Conservation (phyloP, 2,888 invertebrate genomes). For the Epistrophe eligans region DNA sequence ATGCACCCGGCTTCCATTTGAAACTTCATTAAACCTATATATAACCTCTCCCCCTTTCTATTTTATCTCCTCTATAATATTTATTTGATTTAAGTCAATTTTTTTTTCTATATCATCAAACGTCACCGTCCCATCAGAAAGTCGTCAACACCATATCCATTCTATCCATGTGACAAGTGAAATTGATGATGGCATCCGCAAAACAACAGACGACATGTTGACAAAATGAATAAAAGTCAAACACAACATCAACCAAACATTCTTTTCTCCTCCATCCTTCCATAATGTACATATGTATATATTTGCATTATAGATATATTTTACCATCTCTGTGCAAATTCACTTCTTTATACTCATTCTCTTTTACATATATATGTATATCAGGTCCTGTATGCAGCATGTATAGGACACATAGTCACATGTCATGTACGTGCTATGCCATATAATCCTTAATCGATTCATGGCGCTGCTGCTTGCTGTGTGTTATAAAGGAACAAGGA, state of each 20-base stretch:
- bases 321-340: conserved; percentile 32
- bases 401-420: conserved; percentile 55
- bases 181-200: conserved; percentile 73
- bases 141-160: conserved; percentile 49
- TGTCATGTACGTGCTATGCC: conserved; percentile 75
- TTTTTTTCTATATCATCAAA: conserved; percentile 49
- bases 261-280: conserved; percentile 5
- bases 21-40: neutral
- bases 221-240: conserved; percentile 76
- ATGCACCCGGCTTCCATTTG: neutral
- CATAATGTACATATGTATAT: neutral
- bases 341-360: conserved; percentile 17
- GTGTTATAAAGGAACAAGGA: conserved; percentile 33
- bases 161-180: conserved; percentile 67
- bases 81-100: conserved; percentile 63
- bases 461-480: conserved; percentile 52
- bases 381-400: conserved; percentile 44
- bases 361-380: neutral
- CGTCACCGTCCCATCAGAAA: conserved; percentile 68
- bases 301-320: neutral
- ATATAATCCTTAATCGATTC: conserved; percentile 76
- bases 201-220: conserved; percentile 76
- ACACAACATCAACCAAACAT: conserved; percentile 70
- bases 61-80: conserved; percentile 45
- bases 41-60: neutral